Evolutionary conservation across 2,113 vertebrate genomes (phyloP).

Genomic region (Nanorana parkeri): DNA sequence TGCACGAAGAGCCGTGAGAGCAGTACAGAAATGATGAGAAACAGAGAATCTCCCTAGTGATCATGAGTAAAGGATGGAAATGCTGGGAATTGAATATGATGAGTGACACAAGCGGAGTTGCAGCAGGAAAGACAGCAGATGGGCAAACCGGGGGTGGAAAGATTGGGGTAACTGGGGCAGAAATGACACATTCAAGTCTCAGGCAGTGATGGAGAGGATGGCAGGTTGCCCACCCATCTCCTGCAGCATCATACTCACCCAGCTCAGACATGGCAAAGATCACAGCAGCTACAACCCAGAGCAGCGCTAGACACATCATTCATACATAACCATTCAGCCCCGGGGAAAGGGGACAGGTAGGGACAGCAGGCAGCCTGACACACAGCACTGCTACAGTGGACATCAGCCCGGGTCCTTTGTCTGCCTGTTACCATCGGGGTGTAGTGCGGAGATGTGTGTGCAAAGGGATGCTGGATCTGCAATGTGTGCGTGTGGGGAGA

Average conservation of each 20-base stretch:
- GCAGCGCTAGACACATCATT: slow-evolving; percentile 48
- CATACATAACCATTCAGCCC: slow-evolving; percentile 54
- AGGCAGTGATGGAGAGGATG: neutral
- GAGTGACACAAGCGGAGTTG: neutral
- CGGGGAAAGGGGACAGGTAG: slow-evolving; percentile 37
- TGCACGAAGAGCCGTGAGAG: neutral
- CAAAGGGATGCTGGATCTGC: slow-evolving; percentile 42
- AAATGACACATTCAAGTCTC: neutral
- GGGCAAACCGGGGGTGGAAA: neutral
- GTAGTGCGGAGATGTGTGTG: slow-evolving; percentile 31
- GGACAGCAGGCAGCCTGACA: slow-evolving; percentile 12
- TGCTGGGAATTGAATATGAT: neutral
- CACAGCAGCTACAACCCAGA: slow-evolving; percentile 54
- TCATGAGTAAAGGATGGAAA: too few species aligned
- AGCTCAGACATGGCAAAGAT: slow-evolving; percentile 46
- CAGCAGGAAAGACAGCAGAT: neutral
- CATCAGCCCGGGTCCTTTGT: slow-evolving; percentile 55
- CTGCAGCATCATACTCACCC: slow-evolving; percentile 32
- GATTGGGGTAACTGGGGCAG: neutral
- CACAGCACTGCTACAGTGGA: slow-evolving; percentile 33
- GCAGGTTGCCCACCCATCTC: neutral
- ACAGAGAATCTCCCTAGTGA: too few species aligned
- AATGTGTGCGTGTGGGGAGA: slow-evolving; percentile 38
- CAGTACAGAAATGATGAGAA: too few species aligned
- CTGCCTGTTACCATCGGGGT: slow-evolving; percentile 42